Percentiles rank a stretch among this genome's conserved stretches.
Evolutionary conservation across 2,888 invertebrate species (phyloP).

Genomic region (Stomorhina lunata): DNA sequence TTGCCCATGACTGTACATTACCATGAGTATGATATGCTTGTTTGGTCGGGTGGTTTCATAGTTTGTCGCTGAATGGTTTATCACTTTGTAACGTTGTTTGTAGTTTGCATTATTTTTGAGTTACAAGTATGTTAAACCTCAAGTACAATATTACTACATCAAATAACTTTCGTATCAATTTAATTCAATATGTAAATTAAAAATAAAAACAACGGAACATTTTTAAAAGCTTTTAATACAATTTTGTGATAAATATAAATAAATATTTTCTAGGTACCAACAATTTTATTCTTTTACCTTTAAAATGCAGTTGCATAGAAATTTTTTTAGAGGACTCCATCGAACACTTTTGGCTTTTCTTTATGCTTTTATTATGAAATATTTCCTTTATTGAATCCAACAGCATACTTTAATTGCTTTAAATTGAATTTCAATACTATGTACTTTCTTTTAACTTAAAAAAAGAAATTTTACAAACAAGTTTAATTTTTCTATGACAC

Average conservation of each 20-base stretch:
- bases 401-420: conserved; percentile 26
- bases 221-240: neutral
- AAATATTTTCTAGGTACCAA: no score
- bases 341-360: neutral
- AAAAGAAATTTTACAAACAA: neutral
- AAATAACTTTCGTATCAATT: neutral
- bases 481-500: conserved; percentile 19
- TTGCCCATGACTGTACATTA: no score
- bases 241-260: no score
- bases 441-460: neutral
- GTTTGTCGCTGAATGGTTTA: neutral
- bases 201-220: neutral
- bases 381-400: conserved; percentile 41
- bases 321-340: conserved; percentile 29
- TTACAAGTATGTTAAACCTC: neutral
- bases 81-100: neutral
- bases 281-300: conserved; percentile 16
- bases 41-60: neutral
- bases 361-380: conserved; percentile 31
- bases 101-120: conserved; percentile 1
- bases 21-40: neutral
- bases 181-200: neutral
- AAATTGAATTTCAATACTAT: neutral
- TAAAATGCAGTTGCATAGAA: conserved; percentile 16
- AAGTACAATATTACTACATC: neutral